Percentiles rank a stretch among this genome's conserved stretches.
Conservation (phyloP, 2,797 vertebrate species). For the Hemibagrus guttatus region DNA sequence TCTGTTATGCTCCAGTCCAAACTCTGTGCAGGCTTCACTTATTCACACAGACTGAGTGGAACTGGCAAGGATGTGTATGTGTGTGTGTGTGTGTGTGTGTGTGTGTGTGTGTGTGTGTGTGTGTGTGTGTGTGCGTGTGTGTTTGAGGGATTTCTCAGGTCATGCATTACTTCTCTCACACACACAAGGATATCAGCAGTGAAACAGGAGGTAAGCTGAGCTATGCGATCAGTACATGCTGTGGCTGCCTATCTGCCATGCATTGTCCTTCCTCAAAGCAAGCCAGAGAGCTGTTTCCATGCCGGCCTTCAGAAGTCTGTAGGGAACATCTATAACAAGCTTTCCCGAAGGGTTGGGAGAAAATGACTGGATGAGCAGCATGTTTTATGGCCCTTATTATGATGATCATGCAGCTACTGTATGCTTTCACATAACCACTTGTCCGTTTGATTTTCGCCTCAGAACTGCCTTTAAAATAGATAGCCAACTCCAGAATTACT, state of each 20-base stretch:
- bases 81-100: neutral
- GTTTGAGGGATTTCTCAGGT: slow-evolving; percentile 28
- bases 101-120: slow-evolving; percentile 7
- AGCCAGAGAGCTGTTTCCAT: slow-evolving; percentile 32
- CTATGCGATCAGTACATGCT: slow-evolving; percentile 39
- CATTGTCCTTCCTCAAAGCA: slow-evolving; percentile 44
- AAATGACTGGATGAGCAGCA: slow-evolving; percentile 29
- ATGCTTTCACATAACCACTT: slow-evolving; percentile 11
- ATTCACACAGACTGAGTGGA: slow-evolving; percentile 22
- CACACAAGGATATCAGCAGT: slow-evolving; percentile 38
- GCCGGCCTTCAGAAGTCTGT: slow-evolving; percentile 36
- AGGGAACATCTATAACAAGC: slow-evolving; percentile 41
- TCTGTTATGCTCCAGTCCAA: slow-evolving; percentile 18
- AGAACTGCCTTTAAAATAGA: slow-evolving; percentile 3
- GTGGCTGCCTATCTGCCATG: slow-evolving; percentile 45
- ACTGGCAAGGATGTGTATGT: neutral
- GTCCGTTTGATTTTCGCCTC: slow-evolving; percentile 34
- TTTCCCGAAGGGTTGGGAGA: neutral
- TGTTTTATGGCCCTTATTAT: slow-evolving; percentile 43
- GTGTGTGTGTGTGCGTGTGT: slow-evolving; percentile 7
- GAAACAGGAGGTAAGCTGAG: slow-evolving; percentile 42
- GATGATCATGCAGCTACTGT: slow-evolving; percentile 39
- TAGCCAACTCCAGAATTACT: neutral
- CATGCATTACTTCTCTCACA: slow-evolving; percentile 45
- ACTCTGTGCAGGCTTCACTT: slow-evolving; percentile 10